Base-by-base conservation (phyloP, 2,888 invertebrate species). In the Drosophila anceps region DNA sequence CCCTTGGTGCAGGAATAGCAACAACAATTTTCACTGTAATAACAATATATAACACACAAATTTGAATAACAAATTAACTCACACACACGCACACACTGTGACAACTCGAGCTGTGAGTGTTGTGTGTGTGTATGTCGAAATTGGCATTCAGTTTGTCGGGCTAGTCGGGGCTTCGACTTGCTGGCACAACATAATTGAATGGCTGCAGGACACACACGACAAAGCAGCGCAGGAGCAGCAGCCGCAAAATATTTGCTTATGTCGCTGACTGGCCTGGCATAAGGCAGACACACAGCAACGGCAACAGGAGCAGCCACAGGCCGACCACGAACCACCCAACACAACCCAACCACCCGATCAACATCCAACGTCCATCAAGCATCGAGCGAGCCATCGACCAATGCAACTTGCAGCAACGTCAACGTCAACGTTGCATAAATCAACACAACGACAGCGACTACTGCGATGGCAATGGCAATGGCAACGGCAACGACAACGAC, bases 31-130 rank as follows among this genome's bases (percentile, higher is more conserved):
- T 73, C 88, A 75, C 73, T 73, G 83, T 88, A 85, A 85, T 85
- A 85, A 85, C 88, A 88, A 88, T 86, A 86, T 88, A 86, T 84
- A 86, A 88, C 89, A 88, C 73, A 88, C 81, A 88, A 87, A 87
- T 87, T 87, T 87, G 86, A 87, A 87, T 87, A 87, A 84, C 89
- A 87, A 88, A 88, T 87, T 87, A 87, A 87, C 86, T 76, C 57
- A 20, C 71, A 76, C 74, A 82, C 71, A 82, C 75, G 75, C 65
- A 78, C 51, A 64, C 44, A 53, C 60, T 60, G 61, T 55, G 65
- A 65, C 76, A 76, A 64, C 64, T 71, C 70, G 72, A 69, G 70
- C 64, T 65, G 63, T 54, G 57, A 67, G 79, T 79, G 79, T 64
- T 69, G 79, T 79, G 79, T 64, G 64, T 59, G 51, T 70, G 85